Evolutionary conservation across 2,113 vertebrate species (phyloP).

Genomic region (Oxyura jamaicensis): DNA sequence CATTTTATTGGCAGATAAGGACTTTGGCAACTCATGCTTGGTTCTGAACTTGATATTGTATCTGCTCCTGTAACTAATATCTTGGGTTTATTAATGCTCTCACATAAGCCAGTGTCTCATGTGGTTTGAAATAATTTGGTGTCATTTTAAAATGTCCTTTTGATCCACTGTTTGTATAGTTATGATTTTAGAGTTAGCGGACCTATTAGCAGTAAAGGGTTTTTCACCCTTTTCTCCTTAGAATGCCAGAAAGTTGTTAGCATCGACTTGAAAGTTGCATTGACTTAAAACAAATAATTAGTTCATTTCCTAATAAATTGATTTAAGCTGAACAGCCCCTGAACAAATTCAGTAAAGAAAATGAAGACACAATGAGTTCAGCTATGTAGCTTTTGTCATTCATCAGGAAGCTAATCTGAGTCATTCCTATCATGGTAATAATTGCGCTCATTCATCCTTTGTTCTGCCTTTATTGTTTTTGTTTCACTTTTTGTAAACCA

Average conservation of each 20-base stretch:
- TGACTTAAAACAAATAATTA: slow-evolving; percentile 33
- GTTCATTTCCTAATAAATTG: slow-evolving; percentile 15
- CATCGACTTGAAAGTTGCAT: not conserved
- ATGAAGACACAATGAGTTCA: not conserved
- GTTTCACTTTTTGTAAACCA: not conserved
- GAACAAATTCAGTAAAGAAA: slow-evolving; percentile 17
- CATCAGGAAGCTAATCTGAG: slow-evolving; percentile 9
- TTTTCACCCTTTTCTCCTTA: not conserved
- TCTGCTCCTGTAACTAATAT: not conserved
- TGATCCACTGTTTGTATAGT: not conserved
- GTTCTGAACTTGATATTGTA: not conserved
- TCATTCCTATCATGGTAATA: not conserved
- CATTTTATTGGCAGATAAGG: not conserved
- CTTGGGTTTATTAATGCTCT: not conserved
- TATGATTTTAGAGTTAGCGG: not conserved
- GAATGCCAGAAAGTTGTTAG: not conserved
- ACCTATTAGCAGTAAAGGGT: not conserved
- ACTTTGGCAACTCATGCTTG: not conserved
- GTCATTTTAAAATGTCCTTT: not conserved
- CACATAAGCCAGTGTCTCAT: not conserved
- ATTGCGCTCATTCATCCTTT: slow-evolving; percentile 11
- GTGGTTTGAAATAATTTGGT: not conserved
- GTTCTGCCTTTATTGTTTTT: slow-evolving; percentile 14
- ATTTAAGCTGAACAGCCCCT: not conserved
- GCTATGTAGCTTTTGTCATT: slow-evolving; percentile 13